Percentiles rank a stretch among this genome's conserved stretches.
Conservation (phyloP, 2,113 vertebrate genomes). For the Mandrillus leucophaeus region DNA sequence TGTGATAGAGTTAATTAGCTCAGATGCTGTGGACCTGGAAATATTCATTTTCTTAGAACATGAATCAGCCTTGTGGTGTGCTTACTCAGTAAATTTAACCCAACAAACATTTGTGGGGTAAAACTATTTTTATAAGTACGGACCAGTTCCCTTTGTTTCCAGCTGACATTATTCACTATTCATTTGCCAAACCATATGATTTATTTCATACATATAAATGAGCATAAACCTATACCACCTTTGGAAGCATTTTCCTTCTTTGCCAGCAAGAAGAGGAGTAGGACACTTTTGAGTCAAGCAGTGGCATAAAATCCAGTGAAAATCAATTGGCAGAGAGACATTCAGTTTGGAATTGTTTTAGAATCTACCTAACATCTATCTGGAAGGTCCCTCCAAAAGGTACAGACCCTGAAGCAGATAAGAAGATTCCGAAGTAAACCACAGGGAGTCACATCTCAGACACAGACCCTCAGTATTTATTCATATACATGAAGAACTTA, state of each 20-base stretch:
- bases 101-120: background rate
- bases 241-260: background rate
- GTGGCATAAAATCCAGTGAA: constrained; percentile 23
- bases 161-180: constrained; percentile 24
- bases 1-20: background rate
- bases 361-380: background rate
- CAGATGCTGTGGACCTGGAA: constrained; percentile 40
- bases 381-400: constrained; percentile 11
- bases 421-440: constrained; percentile 61
- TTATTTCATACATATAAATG: background rate
- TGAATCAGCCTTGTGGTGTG: constrained; percentile 49
- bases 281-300: background rate
- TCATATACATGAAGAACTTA: constrained; percentile 75
- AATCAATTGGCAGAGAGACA: constrained; percentile 30
- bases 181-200: background rate
- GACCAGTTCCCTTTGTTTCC: constrained; percentile 33
- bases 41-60: constrained; percentile 47
- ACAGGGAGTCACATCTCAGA: constrained; percentile 7
- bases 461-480: constrained; percentile 65
- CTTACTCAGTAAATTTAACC: constrained; percentile 44
- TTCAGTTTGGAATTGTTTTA: background rate
- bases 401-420: constrained; percentile 49
- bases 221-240: background rate
- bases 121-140: constrained; percentile 48
- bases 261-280: background rate